These are phyloP conservation scores for Ophonus ardosiacus DNA, from an alignment of 2,888 invertebrate species.

Conservation along the genomic window DNA sequence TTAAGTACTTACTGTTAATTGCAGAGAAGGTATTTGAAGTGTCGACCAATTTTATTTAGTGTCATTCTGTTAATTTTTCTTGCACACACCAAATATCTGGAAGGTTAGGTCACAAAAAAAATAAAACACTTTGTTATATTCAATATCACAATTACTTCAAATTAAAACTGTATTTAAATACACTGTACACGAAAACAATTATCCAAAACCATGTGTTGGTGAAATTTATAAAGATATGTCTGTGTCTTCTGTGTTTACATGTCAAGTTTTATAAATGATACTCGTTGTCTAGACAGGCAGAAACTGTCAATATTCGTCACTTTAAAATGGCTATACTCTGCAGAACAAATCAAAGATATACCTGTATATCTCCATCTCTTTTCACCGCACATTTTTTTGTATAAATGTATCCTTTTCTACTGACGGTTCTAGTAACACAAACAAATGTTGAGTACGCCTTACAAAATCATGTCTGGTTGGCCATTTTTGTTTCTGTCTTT, in stretches of 20 bases:
- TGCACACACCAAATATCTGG: conserved; percentile 49
- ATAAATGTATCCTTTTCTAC: conserved; percentile 9
- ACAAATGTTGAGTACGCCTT: neutral
- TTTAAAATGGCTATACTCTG: conserved; percentile 83
- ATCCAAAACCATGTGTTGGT: conserved; percentile 71
- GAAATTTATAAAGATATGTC: neutral
- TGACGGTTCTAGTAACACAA: neutral
- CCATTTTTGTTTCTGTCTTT: neutral
- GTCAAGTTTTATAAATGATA: conserved; percentile 76
- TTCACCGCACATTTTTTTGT: neutral
- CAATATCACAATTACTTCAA: too few relatives aligned
- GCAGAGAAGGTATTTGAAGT: neutral
- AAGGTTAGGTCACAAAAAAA: conserved; percentile 66
- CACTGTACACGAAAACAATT: conserved; percentile 34
- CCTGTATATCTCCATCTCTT: conserved; percentile 55
- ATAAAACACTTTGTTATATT: conserved; percentile 41
- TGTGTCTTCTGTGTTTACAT: conserved; percentile 75
- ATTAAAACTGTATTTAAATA: neutral
- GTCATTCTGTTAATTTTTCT: neutral
- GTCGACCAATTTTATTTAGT: neutral
- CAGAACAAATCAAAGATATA: neutral
- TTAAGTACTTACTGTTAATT: conserved; percentile 15
- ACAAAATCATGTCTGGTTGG: neutral
- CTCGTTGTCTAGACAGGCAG: conserved; percentile 75
- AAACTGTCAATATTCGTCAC: conserved; percentile 87